phyloP scores from a whole-genome alignment of 1,140 invertebrate species.

The Procambarus virginalis region DNA sequence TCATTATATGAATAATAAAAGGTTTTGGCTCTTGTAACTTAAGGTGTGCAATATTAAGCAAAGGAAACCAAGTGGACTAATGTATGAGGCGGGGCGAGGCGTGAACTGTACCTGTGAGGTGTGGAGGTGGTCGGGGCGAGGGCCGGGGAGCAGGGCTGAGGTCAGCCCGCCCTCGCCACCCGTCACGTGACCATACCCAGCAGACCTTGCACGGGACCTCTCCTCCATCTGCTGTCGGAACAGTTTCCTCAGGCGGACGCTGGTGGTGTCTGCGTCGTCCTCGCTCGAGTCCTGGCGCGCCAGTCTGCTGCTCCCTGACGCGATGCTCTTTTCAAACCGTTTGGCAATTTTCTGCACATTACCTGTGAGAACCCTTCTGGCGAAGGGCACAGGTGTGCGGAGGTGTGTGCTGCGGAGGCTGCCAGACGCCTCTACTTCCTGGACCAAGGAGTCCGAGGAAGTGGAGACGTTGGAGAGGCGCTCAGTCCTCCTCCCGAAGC shows the following conservation, averaged over 20 bases:
- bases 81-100: not conserved
- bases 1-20: not conserved
- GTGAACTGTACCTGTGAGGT: conserved; percentile 23
- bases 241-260: conserved; percentile 38
- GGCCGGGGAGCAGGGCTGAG: not conserved
- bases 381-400: conserved; percentile 37
- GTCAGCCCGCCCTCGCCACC: not conserved
- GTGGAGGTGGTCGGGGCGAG: not conserved
- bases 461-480: conserved; percentile 44
- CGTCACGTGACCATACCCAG: conserved; percentile 27
- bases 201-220: not conserved
- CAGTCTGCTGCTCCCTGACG: not conserved
- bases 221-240: conserved; percentile 14
- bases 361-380: conserved; percentile 49
- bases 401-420: not conserved
- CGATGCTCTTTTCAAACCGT: conserved; percentile 39
- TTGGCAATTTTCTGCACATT: conserved; percentile 53
- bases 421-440: not conserved
- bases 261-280: conserved; percentile 35
- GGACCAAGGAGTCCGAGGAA: conserved; percentile 33
- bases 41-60: not conserved
- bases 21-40: not conserved
- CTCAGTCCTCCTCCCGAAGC: not conserved
- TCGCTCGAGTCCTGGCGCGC: conserved; percentile 25
- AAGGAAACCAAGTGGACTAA: not conserved